phyloP scores from a whole-genome alignment of 2,113 vertebrate species.

The Crotalus horridus region DNA sequence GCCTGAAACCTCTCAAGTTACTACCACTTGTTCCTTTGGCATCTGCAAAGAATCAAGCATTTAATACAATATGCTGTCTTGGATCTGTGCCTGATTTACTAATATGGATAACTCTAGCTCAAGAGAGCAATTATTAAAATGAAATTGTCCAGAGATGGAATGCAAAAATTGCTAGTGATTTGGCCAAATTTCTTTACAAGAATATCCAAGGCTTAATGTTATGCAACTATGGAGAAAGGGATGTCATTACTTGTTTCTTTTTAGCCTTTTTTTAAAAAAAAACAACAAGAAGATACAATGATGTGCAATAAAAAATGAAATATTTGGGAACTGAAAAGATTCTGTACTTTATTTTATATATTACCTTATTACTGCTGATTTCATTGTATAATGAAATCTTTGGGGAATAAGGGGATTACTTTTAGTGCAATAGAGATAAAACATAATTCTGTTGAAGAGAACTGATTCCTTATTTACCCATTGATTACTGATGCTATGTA shows the following conservation, averaged over 20 bases:
- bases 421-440: not conserved
- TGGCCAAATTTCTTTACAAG: not conserved
- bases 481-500: not conserved
- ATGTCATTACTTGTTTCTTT: not conserved
- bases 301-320: not conserved
- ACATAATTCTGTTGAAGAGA: not conserved
- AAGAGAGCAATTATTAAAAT: not conserved
- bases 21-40: constrained; percentile 26
- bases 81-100: constrained; percentile 46
- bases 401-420: not conserved
- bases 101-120: constrained; percentile 20
- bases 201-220: constrained; percentile 18
- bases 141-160: constrained; percentile 23
- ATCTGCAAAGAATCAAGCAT: constrained; percentile 20
- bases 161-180: constrained; percentile 6
- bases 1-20: constrained; percentile 33
- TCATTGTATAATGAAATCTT: not conserved
- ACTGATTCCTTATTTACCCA: not conserved
- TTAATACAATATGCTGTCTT: constrained; percentile 6
- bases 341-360: not conserved
- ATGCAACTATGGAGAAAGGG: constrained; percentile 20
- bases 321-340: constrained; percentile 13
- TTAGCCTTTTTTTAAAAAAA: not conserved
- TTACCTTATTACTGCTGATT: not conserved
- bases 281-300: not conserved